Percentiles rank a stretch among this genome's conserved stretches.
phyloP scores from a whole-genome alignment of 1,140 invertebrate species.

The Drosophila subpulchrella region DNA sequence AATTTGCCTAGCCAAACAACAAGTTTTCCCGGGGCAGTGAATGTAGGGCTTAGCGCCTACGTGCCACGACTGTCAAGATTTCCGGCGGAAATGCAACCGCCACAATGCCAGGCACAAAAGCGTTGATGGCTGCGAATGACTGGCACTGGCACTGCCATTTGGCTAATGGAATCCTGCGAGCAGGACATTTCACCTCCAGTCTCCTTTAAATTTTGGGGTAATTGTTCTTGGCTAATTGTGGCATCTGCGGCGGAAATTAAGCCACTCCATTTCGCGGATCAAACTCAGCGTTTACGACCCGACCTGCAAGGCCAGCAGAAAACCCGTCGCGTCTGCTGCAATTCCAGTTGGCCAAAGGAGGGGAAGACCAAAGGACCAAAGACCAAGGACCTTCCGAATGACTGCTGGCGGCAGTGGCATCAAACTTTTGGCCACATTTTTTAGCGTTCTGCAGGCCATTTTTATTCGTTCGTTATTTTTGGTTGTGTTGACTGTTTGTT shows the following conservation, averaged over 20 bases:
- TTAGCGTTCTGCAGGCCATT: slow-evolving; percentile 42
- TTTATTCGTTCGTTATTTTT: slow-evolving; percentile 25
- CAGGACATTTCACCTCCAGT: neutral
- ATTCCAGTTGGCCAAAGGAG: slow-evolving; percentile 15
- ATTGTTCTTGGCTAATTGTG: slow-evolving; percentile 54
- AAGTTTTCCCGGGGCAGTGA: slow-evolving; percentile 15
- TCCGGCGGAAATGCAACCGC: slow-evolving; percentile 53
- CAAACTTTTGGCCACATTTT: slow-evolving; percentile 45
- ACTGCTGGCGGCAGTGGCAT: neutral
- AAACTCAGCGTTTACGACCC: slow-evolving; percentile 44
- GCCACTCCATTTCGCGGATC: slow-evolving; percentile 34
- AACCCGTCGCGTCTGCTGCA: slow-evolving; percentile 54
- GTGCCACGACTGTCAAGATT: slow-evolving; percentile 45
- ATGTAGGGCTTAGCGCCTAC: slow-evolving; percentile 20
- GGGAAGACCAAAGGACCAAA: neutral
- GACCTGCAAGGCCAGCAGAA: slow-evolving; percentile 67
- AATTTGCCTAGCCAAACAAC: slow-evolving; percentile 68
- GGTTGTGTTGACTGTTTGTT: slow-evolving; percentile 9
- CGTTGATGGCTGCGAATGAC: slow-evolving; percentile 29
- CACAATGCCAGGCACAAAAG: slow-evolving; percentile 39
- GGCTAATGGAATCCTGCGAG: slow-evolving; percentile 41
- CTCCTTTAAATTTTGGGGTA: slow-evolving; percentile 27
- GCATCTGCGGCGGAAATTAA: slow-evolving; percentile 48
- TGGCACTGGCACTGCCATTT: slow-evolving; percentile 22
- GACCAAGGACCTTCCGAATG: slow-evolving; percentile 40